Base-by-base conservation (phyloP, 2,113 vertebrate genomes). In the Pterophyllum scalare region DNA sequence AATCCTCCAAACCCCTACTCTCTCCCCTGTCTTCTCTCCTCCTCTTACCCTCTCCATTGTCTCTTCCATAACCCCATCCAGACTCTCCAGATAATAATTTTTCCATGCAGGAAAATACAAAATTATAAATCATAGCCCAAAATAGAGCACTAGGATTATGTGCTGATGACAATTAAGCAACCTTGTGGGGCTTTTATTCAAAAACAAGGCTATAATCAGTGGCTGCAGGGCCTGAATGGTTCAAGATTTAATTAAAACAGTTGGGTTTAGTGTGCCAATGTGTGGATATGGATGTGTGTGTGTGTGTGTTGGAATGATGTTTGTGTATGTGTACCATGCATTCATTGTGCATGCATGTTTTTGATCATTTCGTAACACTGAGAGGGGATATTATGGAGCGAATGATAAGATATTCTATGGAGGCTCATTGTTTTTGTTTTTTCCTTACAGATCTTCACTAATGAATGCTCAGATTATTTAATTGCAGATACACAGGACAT, bases 331-430 rank as follows among this genome's bases (percentile, higher is more conserved):
- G 59, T 62, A 22, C 61, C 38, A 67, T 92, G 87, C 64, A 75
- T n/a, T 58, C 61, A 74, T 75, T 89, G 65, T 88, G 78, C 83
- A 84, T 28, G 78, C 75, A 65, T 86, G 62, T 77, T 59, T 89
- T 82, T 80, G 67, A 81, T 91, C 7, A 75, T 81, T 87, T 13
- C 65, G 54, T 82, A 70, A 62, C 59, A 72, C 28, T 84, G 64
- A 70, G 26, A 15, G 3, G 64, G 62, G 84, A 81, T 84, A 75
- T 38, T 28, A 70, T 17, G 22, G 35, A 75, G 22, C 61, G 20
- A 64, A 28, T 59, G 58, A 43, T 54, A n/a, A 72, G 80, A 13
- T 64, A 12, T 28, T 56, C 7, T 35, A 31, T 75, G 77, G 64
- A 64, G 82, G 65, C 82, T 84, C 59, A 79, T 82, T 52, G 6